Base-by-base conservation (phyloP, 2,797 vertebrate species). In the Xerus rutilus region DNA sequence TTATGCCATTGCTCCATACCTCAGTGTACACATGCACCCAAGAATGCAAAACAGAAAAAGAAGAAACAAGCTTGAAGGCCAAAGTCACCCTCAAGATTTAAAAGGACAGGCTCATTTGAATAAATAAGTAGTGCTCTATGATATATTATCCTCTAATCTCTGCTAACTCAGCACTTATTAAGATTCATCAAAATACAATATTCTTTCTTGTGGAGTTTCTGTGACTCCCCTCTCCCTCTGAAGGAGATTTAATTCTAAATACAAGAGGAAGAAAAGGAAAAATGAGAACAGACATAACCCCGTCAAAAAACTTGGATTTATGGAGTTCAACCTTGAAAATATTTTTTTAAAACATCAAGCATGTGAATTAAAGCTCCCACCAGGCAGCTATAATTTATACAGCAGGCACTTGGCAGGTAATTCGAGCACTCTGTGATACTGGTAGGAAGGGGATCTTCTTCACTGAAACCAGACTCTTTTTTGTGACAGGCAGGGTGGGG, bases 321-420 rank as follows among this genome's bases (percentile, higher is more conserved):
- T 94, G 35, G 87, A 94, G 81, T 96, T 95, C 69, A 95, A 97
- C 93, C 93, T 97, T 96, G 94, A 97, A 97, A 96, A 96, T 91
- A 91, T 85, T 95, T 96, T 97, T 96, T 95, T 77, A 13, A 95
- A 96, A 97, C 84, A 96, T 94, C 91, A 96, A 93, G 89, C 69
- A 30, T 92, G 54, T 95, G 97, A 97, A 97, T 96, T 97, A 98
- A 96, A 97, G 85, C 70, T 95, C 97, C 96, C 94, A 96, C 43
- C 81, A 94, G 91, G 91, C 76, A 86, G 96, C 91, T 97, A 94
- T 97, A 97, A 98, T 95, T 96, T 96, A 97, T 89, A 97, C 73
- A 62, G 86, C 86, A 92, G 95, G 93, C 77, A 90, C 76, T 94
- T 96, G 96, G 93, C 96, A 97, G 95, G 94, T 96, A 97, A 98